phyloP scores from a whole-genome alignment of 2,113 vertebrate species.

The Poecile atricapillus region DNA sequence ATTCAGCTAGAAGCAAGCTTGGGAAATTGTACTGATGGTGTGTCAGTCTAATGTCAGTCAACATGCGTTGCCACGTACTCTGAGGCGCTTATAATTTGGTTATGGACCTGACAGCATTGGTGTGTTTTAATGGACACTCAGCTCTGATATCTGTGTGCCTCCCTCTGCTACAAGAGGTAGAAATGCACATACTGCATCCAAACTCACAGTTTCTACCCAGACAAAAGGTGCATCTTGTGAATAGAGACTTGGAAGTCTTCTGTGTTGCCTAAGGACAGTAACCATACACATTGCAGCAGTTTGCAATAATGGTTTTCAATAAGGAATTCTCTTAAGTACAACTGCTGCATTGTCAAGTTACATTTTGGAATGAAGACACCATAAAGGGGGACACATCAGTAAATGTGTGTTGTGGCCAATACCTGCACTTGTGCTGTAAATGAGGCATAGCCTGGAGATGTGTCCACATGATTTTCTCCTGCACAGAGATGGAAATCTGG shows the following conservation, averaged over 20 bases:
- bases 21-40: not conserved
- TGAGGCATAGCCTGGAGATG: rapidly evolving
- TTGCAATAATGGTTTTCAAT: not conserved
- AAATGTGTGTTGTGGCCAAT: not conserved
- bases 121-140: not conserved
- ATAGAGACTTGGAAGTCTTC: not conserved
- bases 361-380: not conserved
- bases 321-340: not conserved
- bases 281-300: not conserved
- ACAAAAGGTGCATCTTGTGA: not conserved
- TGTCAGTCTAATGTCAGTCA: not conserved
- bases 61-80: not conserved
- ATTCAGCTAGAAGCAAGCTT: not conserved
- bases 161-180: not conserved
- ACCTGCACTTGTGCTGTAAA: not conserved
- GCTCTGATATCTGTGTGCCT: not conserved
- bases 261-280: not conserved
- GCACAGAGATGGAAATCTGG: not conserved
- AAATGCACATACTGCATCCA: not conserved
- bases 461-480: not conserved
- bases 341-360: not conserved
- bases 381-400: not conserved
- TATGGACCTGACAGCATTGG: not conserved
- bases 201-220: not conserved
- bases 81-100: not conserved